A percentile compares a stretch with the other conserved stretches of the same genome.
Evolutionary conservation across 2,797 vertebrate species (phyloP).

Genomic region (Mormyrus hasselquistii): DNA sequence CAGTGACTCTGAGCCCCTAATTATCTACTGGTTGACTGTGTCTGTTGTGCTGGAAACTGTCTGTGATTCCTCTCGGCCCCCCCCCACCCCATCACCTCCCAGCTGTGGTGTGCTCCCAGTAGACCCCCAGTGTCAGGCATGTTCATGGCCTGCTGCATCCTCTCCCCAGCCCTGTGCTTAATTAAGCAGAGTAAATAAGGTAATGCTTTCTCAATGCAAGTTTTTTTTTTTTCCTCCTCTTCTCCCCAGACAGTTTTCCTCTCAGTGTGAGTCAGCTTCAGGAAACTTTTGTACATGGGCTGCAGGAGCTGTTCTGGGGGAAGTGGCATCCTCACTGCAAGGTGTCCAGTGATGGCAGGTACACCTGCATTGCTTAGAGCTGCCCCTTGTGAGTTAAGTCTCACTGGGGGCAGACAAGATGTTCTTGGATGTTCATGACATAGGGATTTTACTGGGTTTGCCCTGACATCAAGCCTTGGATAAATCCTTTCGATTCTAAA

Average conservation of each 20-base stretch:
- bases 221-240: neutral
- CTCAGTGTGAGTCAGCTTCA: neutral
- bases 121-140: slow-evolving; percentile 18
- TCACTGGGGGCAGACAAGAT: neutral
- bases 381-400: neutral
- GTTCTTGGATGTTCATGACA: neutral
- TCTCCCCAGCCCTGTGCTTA: neutral
- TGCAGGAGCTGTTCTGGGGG: neutral
- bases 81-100: too few species aligned
- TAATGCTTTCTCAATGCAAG: neutral
- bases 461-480: neutral
- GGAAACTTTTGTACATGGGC: neutral
- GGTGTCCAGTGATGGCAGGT: neutral
- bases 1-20: slow-evolving; percentile 24
- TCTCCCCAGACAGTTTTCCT: neutral
- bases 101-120: neutral
- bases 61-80: neutral
- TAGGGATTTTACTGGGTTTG: neutral
- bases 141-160: neutral
- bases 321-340: neutral
- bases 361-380: neutral
- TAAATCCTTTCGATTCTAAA: neutral
- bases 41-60: slow-evolving; percentile 65
- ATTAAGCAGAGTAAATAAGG: neutral
- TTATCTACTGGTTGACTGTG: slow-evolving; percentile 59